phyloP scores from a whole-genome alignment of 2,797 vertebrate species.

The Sebastes hubbsi region DNA sequence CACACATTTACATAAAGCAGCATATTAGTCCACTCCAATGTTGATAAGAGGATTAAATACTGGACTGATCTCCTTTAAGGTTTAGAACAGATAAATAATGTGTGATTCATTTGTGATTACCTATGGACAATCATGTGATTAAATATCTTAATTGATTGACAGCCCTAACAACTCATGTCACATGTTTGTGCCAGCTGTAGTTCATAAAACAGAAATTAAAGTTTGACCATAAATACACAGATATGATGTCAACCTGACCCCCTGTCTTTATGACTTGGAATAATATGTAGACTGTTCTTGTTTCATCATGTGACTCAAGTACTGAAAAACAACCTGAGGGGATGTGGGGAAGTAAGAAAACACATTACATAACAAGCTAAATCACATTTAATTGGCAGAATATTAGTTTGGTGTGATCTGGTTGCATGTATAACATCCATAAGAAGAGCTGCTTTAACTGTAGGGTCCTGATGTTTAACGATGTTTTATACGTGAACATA shows the following conservation, averaged over 20 bases:
- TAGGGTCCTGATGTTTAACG: background rate
- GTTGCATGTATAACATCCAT: background rate
- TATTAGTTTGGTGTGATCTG: background rate
- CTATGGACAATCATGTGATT: no score
- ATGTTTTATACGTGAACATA: background rate
- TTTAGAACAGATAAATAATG: no score
- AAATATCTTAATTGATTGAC: no score
- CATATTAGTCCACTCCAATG: no score
- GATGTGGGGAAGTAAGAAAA: background rate
- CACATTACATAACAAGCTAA: background rate
- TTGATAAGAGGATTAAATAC: no score
- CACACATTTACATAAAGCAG: no score
- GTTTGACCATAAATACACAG: background rate
- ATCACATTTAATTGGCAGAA: background rate
- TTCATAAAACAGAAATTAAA: constrained; percentile 8
- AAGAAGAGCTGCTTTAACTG: background rate
- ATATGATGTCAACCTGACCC: background rate
- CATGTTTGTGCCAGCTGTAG: background rate
- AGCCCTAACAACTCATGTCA: background rate
- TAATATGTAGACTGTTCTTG: background rate
- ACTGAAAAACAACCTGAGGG: background rate
- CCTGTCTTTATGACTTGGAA: background rate
- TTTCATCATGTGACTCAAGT: background rate
- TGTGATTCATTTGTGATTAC: no score
- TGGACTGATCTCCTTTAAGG: no score